phyloP scores from a whole-genome alignment of 2,113 vertebrate species.

The Zosterops pallidus region DNA sequence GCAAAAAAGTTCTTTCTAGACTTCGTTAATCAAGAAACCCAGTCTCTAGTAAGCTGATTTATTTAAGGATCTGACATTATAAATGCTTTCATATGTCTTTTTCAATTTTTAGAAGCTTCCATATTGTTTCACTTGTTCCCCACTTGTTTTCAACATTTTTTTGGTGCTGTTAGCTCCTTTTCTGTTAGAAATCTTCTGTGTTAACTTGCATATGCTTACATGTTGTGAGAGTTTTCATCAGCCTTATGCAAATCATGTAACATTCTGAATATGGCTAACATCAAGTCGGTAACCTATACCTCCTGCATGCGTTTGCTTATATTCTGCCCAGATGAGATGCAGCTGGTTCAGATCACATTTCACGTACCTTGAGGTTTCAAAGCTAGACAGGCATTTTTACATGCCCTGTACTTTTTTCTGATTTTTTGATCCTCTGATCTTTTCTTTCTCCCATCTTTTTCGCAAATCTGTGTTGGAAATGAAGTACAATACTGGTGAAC shows the following conservation, averaged over 20 bases:
- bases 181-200: neutral
- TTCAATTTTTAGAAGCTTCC: neutral
- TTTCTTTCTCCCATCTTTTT: neutral
- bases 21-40: neutral
- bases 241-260: neutral
- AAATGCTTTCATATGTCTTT: neutral
- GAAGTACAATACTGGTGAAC: neutral
- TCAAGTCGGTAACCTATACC: neutral
- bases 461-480: neutral
- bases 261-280: neutral
- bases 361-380: neutral
- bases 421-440: neutral
- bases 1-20: neutral
- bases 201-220: neutral
- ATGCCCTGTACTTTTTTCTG: neutral
- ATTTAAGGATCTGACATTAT: neutral
- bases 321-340: neutral
- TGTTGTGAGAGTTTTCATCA: neutral
- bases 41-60: neutral
- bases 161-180: neutral
- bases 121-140: neutral
- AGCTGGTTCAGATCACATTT: neutral
- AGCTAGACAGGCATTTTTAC: neutral
- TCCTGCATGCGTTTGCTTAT: neutral
- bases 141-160: neutral